Evolutionary conservation across 2,113 vertebrate species (phyloP).

Genomic region (Prinia subflava): DNA sequence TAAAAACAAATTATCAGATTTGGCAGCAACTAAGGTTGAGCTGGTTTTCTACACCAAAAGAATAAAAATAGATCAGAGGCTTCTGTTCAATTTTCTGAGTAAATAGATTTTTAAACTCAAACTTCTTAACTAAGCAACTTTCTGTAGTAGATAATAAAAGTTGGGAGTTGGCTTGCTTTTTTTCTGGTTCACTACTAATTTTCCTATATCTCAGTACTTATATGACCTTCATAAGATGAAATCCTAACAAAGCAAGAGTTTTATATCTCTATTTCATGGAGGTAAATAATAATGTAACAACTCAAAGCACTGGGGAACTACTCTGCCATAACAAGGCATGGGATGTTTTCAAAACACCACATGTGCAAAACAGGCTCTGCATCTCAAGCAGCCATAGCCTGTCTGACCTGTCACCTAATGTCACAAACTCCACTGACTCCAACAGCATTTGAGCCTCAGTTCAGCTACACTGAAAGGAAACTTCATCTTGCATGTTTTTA

Average conservation of each 20-base stretch:
- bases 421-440: neutral
- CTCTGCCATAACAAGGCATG: neutral
- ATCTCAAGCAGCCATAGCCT: neutral
- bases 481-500: neutral
- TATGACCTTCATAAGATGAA: neutral
- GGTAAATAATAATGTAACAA: neutral
- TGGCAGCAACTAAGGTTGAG: neutral
- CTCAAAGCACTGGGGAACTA: neutral
- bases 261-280: neutral
- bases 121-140: neutral
- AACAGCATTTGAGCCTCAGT: neutral
- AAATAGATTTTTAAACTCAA: neutral
- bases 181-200: neutral
- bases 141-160: neutral
- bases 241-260: neutral
- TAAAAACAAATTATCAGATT: neutral
- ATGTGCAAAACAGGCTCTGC: neutral
- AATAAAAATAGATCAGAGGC: neutral
- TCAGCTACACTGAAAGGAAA: neutral
- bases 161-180: neutral
- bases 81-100: neutral
- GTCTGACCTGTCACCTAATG: neutral
- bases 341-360: neutral
- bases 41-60: neutral
- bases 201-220: neutral